Evolutionary conservation across 2,888 invertebrate species (phyloP).

Genomic region (Drosophila monieri): DNA sequence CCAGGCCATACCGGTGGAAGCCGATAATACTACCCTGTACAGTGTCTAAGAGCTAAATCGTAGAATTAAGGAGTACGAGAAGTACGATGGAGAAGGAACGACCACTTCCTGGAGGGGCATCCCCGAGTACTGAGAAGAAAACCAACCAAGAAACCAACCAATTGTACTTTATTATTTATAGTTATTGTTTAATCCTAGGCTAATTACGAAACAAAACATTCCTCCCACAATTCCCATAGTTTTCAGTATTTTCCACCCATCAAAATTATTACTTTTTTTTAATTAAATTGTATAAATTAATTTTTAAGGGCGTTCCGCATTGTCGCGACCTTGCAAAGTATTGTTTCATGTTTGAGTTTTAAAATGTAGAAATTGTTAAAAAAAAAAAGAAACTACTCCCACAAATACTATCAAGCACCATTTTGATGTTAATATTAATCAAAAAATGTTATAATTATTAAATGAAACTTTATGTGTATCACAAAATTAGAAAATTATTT

Average conservation of each 20-base stretch:
- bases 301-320: no score
- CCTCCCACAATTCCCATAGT: background rate
- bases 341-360: slow-evolving; percentile 20
- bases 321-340: no score
- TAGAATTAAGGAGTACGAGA: slow-evolving; percentile 2
- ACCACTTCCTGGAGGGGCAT: slow-evolving; percentile 12
- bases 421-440: background rate
- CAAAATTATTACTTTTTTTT: background rate
- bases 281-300: slow-evolving; percentile 4
- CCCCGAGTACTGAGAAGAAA: slow-evolving; percentile 39
- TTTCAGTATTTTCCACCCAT: background rate
- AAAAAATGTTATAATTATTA: background rate
- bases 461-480: background rate
- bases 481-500: background rate
- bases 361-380: background rate
- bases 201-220: background rate
- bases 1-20: slow-evolving; percentile 81
- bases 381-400: no score
- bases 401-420: background rate
- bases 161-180: slow-evolving; percentile 42
- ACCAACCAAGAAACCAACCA: slow-evolving; percentile 31
- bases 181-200: slow-evolving; percentile 26
- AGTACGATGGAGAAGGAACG: slow-evolving; percentile 15
- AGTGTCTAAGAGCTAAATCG: slow-evolving; percentile 38
- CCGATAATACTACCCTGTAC: slow-evolving; percentile 81